phyloP scores from a whole-genome alignment of 2,113 vertebrate genomes.

The Hyaena hyaena region DNA sequence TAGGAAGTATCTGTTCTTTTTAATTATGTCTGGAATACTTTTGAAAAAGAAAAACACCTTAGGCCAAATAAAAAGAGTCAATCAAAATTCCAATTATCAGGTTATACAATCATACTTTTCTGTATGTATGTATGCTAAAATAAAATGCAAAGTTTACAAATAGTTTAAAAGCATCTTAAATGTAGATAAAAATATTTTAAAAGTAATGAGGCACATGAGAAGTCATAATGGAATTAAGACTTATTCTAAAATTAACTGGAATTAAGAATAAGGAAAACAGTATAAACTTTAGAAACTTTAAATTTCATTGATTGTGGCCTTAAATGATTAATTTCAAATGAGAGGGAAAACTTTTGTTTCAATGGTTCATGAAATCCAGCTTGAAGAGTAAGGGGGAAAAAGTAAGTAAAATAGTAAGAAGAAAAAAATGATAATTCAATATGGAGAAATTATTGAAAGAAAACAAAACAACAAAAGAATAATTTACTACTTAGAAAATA shows the following conservation, averaged over 20 bases:
- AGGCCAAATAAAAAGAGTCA: neutral
- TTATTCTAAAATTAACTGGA: neutral
- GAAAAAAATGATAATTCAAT: neutral
- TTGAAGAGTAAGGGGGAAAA: neutral
- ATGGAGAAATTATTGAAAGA: neutral
- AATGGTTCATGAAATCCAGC: rapidly evolving
- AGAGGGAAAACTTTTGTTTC: neutral
- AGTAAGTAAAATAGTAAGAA: neutral
- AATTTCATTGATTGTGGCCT: neutral
- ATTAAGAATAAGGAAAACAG: neutral
- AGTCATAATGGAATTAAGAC: neutral
- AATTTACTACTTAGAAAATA: neutral
- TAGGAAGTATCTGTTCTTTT: neutral
- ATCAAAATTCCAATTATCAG: neutral
- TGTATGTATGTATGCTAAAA: neutral
- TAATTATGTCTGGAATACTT: neutral
- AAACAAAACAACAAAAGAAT: neutral
- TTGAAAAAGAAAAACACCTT: neutral
- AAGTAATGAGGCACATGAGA: neutral
- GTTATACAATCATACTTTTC: neutral
- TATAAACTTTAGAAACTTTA: neutral
- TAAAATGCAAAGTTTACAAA: neutral
- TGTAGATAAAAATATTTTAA: neutral
- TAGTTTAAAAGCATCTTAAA: neutral
- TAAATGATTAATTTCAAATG: neutral